Conservation (phyloP, 1,140 invertebrate genomes). For the Papilio machaon region DNA sequence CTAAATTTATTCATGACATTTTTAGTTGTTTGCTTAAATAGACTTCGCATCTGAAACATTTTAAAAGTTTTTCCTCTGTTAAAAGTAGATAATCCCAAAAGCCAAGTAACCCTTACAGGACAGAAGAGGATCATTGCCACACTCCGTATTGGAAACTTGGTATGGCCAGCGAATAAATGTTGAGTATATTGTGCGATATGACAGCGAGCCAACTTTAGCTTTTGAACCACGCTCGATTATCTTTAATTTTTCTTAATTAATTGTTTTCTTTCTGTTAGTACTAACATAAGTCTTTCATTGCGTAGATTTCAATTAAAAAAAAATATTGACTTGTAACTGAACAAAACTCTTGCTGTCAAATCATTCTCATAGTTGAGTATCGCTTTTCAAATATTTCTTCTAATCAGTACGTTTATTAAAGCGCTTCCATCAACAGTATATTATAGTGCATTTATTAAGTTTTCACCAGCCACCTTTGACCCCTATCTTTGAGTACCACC, state of each 20-base stretch:
- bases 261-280: not conserved
- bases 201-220: not conserved
- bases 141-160: not conserved
- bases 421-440: conserved; percentile 42
- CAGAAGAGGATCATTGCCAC: not conserved
- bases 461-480: conserved; percentile 42
- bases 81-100: conserved; percentile 7
- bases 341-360: too few species aligned
- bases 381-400: not conserved
- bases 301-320: too few species aligned
- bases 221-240: not conserved
- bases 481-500: not conserved
- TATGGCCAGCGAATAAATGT: not conserved
- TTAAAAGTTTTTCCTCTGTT: not conserved
- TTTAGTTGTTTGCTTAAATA: not conserved
- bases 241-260: not conserved
- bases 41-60: not conserved
- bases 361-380: not conserved
- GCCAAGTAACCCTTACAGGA: not conserved
- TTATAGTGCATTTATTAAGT: conserved; percentile 45
- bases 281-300: too few species aligned
- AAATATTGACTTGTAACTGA: too few species aligned
- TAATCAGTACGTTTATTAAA: not conserved
- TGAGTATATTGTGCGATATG: not conserved
- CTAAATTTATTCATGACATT: not conserved